Base-by-base conservation (phyloP, 2,888 invertebrate species). In the Ormyrus pomaceus region DNA sequence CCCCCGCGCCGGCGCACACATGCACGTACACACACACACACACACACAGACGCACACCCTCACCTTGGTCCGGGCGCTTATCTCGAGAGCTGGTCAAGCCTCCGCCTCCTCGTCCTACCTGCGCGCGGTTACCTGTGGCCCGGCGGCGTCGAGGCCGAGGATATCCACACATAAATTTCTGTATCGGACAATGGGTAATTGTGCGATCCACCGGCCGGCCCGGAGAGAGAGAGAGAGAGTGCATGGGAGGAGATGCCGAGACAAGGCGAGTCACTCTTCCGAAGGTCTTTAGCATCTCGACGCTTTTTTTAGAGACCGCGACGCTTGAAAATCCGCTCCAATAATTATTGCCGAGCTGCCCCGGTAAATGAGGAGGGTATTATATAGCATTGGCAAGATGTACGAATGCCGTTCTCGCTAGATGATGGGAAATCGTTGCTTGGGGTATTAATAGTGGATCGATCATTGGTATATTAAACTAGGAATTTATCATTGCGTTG, bases 181-280 rank as follows among this genome's bases (percentile, higher is more conserved):
- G 88, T 88, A 90, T 90, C 90, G 87, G 89, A 89, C 90, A 89
- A 90, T 90, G 87, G 90, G 89, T 89, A 90, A 90, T 90, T 89
- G 89, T 89, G 86, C 88, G 87, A 88, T 85, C 75, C 74, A 19
- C 66, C 45, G 53, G 58, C 77, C 58, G 68, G 45, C 56, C 46
- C 55, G 59, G 45, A 46, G 51, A 53, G 68, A 62, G 55, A 48
- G 65, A 71, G 61, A 68, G 50, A 13, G 58, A 51, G 58, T 6
- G 13, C 58, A 58, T 56, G 13, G 61, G 65, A 72, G 73, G 69
- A 62, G 81, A 53, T 65, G 71, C 70, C 66, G 75, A 73, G 68
- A 73, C 77, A 73, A 77, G 77, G 61, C 69, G 62, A 66, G 80
- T 75, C 75, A 58, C 50, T 68, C 62, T 73, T 19, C 53, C 6